These are phyloP conservation scores for Steinernema scapterisci DNA, from an alignment of 2,888 invertebrate species.

Conservation along the genomic window DNA sequence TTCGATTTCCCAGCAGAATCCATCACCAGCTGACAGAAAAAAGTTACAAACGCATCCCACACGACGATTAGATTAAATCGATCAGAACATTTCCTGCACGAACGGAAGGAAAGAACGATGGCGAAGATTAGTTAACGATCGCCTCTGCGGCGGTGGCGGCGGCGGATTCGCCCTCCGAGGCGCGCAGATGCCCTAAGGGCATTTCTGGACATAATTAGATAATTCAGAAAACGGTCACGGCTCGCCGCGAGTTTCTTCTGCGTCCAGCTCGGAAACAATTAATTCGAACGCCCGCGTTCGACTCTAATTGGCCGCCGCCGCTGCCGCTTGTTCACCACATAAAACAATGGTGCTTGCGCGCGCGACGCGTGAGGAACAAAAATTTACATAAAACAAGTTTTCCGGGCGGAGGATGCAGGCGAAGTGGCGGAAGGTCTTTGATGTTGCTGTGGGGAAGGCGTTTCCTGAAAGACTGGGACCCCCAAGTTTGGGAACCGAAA, in stretches of 20 bases:
- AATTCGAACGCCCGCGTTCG: conserved; percentile 3
- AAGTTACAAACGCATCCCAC: conserved; percentile 5
- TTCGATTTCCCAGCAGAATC: background rate
- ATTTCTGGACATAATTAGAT: conserved; percentile 14
- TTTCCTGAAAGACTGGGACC: too few species aligned
- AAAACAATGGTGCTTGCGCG: too few species aligned
- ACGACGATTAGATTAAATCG: conserved; percentile 21
- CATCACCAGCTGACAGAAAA: background rate
- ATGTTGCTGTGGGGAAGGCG: too few species aligned
- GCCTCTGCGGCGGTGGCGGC: background rate
- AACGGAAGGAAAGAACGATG: conserved; percentile 5
- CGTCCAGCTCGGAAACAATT: conserved; percentile 18
- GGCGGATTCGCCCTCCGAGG: too few species aligned
- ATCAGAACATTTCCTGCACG: background rate
- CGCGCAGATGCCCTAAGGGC: conserved; percentile 7
- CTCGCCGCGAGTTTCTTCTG: conserved; percentile 7
- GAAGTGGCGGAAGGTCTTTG: too few species aligned
- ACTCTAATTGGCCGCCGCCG: background rate
- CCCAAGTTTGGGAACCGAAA: too few species aligned
- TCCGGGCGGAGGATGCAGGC: background rate
- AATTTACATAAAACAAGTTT: conserved; percentile 22
- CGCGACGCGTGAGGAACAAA: background rate
- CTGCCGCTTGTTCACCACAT: background rate
- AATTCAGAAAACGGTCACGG: conserved; percentile 22
- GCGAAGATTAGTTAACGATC: conserved; percentile 28